Base-by-base conservation (phyloP, 2,113 vertebrate species). In the Oophaga pumilio region DNA sequence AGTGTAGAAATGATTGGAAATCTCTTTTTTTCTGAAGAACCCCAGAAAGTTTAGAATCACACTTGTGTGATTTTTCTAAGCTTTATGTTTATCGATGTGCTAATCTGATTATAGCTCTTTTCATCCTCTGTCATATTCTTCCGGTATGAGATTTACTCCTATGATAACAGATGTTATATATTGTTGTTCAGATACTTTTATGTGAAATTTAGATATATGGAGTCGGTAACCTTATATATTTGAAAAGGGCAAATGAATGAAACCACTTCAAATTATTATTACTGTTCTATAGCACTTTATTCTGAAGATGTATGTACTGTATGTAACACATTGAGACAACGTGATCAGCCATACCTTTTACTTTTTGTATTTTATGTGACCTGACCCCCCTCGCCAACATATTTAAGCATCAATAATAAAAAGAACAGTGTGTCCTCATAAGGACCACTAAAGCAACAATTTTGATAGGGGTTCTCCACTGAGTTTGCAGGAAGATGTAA, bases 271-370 rank as follows among this genome's bases (percentile, higher is more conserved):
- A 49, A 53, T 43, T 81, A 77, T 80, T 68, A 83, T 49, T 43
- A 83, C 18, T 69, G 18, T 53, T 83, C 28, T 83, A 83, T 69
- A 53, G 81, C 81, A 83, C 81, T 83, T 83, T 83, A 83, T 10
- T 69, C 69, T 69, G 1, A 74, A 71, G 50, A 74, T 74, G 71
- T 74, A 50, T 73, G 69, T 73, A 73, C 22, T 73, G 69, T 73
- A 73, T 74, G 43, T 74, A 74, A 74, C 33, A 50, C 50, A 50
- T 12, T 50, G 71, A 50, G 50, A 33, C 4, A 50, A 50, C 18
- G 20, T 22, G 50, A 73, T 43, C 28, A 17, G 33, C 28, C 28
- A 73, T 20, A 33, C 28, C 33, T 73, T 71, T 73, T 33, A 9
- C 28, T 33, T 15, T 68, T 17, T 73, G 28, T 43, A 73, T 74